Evolutionary conservation across 1,140 invertebrate species (phyloP), one percentile per base, ranked within the genome.

Genomic region (Phortica variegata): DNA sequence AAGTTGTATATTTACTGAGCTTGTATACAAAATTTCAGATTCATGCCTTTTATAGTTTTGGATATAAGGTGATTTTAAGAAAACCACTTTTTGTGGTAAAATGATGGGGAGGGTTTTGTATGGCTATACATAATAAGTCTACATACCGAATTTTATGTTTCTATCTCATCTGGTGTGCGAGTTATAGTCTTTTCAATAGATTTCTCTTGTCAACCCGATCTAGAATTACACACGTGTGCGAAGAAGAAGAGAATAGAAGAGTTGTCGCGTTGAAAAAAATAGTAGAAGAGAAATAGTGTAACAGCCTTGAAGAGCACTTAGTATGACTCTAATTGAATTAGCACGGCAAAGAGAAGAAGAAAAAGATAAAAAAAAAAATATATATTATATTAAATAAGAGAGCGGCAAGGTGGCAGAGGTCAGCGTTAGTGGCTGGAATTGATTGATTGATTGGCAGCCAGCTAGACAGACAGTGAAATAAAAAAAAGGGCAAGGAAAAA

Each of bases 271-370:
- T 37, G n/a, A 12, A 10, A 20, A 12, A 20, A 26, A 26, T 12
- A 39, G 8, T 41, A 43, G 39, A 7, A 38, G 36, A 34, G 48
- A 31, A 29, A 7, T 10, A 26, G 10, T 26, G 13, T 8, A 13
- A 38, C 54, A 61, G 50, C 63, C 63, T 68, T 68, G 63, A 55
- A 49, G 48, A 47, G 42, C 57, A 69, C 60, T 68, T 68, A 68
- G 63, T 44, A 63, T 47, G 60, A 68, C 63, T 68, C 63, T 68
- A 68, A 68, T 68, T 68, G 57, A 68, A 68, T 68, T 68, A 68
- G 62, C 23, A 40, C 57, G 47, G 51, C 46, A 51, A 56, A 50
- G 39, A 37, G 17, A 47, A 53, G 29, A 45, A 29, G 50, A 45
- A 50, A 38, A 50, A 21, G 40, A 13, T 46, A 13, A 10, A 41